Percentiles rank a stretch among this genome's conserved stretches.
phyloP scores from a whole-genome alignment of 2,113 vertebrate genomes.

The Oryctolagus cuniculus region mOryCun1.1 NC_091440.1:89347501-89348000 shows the following conservation, averaged over 20 bases:
- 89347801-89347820: background rate
- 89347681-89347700: background rate
- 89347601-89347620: background rate
- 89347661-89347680: background rate
- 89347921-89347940: background rate
- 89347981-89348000: constrained; percentile 36
- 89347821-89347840: background rate
- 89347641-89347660: background rate
- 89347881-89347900: background rate
- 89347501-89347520: background rate
- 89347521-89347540: background rate
- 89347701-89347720: too few species aligned
- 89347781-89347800: background rate
- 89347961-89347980: constrained; percentile 30
- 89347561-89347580: background rate
- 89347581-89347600: background rate
- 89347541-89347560: background rate
- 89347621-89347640: background rate
- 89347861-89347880: background rate
- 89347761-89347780: background rate
- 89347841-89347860: background rate
- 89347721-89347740: background rate
- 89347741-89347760: background rate
- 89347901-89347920: background rate
- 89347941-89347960: background rate